Base-by-base conservation (phyloP, 1,140 invertebrate species). In the Heliconius hewitsoni region DNA sequence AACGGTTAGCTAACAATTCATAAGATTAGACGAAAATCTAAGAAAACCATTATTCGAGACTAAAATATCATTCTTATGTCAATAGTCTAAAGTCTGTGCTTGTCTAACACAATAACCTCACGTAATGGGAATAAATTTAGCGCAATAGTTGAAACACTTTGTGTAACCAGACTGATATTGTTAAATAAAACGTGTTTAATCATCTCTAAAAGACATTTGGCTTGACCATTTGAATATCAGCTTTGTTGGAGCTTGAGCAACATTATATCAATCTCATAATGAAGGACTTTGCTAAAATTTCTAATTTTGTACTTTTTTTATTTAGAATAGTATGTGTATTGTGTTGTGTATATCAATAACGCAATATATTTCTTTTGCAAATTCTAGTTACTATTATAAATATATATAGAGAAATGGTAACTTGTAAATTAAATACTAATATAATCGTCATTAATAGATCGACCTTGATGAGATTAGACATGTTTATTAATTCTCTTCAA, bases 161-260 rank as follows among this genome's bases (percentile, higher is more conserved):
- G 70, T 80, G 74, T 70, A 76, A 80, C 60, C 30, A 39, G 19
- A 39, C 50, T 42, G 74, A 73, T 78, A 71, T 77, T 76, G 71
- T 78, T 46, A 60, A 73, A 78, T 23, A 42, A 73, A 78, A 78
- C 77, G 77, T 78, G 77, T 73, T 78, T 66, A 78, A 78, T 78
- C 77, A 71, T 76, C 75, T 76, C 66, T 70, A 30, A 76, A 46
- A 27, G 60, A 71, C 23, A 76, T 42, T 76, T 71, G 60, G 74
- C 13, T 76, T 30, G 55, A 76, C 75, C 37, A 46, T 37, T 37
- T 60, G 34, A 66, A 66, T 60, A 75, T 42, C 50, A 60, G 55
- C 11, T n/a, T 72, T 72, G 71, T 72, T 39, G 8, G 37, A 72
- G 34, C 19, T 72, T 72, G 34, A 39, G 71, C 34, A 72, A 72